Base-by-base conservation (phyloP, 2,888 invertebrate species). In the Amiota mariae region DNA sequence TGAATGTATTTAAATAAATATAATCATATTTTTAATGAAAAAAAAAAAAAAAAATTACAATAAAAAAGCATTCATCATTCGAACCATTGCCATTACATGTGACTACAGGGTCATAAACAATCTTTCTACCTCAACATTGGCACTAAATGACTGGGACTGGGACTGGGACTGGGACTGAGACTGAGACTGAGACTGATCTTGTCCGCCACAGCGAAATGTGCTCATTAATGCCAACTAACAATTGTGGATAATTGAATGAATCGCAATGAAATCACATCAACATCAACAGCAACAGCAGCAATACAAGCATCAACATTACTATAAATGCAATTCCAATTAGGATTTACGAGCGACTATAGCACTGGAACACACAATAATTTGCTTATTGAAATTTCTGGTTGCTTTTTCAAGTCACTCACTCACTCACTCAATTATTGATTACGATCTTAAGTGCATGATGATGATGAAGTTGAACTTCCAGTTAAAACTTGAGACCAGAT, bases 191-290 rank as follows among this genome's bases (percentile, higher is more conserved):
- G 24, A 24, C 24, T 24, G 24, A 24, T 24, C 1, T 3, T 3
- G 24, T 24, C 36, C 36, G 36, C 6, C 36, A 36, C 2, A 36
- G 36, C 36, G 4, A 36, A 24, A 36, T 36, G 36, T 36, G 36
- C 36, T 36, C 36, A 36, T 36, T 36, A 36, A 36, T 36, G 36
- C 4, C 36, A 6, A 36, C 36, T 36, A 36, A 36, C 36, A 36
- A 36, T 36, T 36, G 66, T 67, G 66, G 49, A 20, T 67, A 67
- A 67, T 67, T 67, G 66, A 67, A 67, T 67, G 66, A 18, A 64
- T 46, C 6, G n/a, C 11, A 4, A 47, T 66, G 11, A 18, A 18
- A 48, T 4, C n/a, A 51, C 11, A 20, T 0, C 11, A 8, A 18
- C 4, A 15, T 3, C 11, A 59, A 2, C 15, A 18, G 20, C 59